Percentiles rank a stretch among this genome's conserved stretches.
phyloP scores from a whole-genome alignment of 2,113 vertebrate genomes.

The Daphoenositta chrysoptera region DNA sequence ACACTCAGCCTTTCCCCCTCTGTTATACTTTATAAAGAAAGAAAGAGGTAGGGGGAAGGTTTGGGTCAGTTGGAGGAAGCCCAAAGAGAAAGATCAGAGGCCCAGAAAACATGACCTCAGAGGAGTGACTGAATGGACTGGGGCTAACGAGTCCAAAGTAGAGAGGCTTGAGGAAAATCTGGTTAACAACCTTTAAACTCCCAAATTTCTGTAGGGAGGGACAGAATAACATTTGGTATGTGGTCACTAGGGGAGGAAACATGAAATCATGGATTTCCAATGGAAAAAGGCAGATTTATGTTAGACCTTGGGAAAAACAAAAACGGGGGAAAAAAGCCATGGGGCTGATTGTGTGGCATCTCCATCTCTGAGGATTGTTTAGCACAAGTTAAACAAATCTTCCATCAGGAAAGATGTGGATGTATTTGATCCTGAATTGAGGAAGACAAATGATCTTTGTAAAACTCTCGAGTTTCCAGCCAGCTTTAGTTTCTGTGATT shows the following conservation, averaged over 20 bases:
- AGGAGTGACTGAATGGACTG: neutral
- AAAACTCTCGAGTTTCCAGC: neutral
- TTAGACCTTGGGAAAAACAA: neutral
- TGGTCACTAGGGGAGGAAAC: neutral
- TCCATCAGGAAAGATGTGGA: neutral
- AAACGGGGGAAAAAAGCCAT: accelerated
- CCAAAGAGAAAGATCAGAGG: neutral
- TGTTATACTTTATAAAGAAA: neutral
- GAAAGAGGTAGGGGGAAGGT: neutral
- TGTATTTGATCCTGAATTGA: neutral
- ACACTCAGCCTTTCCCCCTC: neutral
- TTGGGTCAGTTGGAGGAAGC: neutral
- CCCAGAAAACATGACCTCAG: neutral
- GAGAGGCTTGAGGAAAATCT: neutral
- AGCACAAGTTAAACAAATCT: neutral
- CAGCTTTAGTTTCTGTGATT: neutral
- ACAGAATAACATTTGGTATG: neutral
- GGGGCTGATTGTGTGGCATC: neutral
- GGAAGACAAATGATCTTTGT: neutral
- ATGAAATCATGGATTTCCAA: neutral
- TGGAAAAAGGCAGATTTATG: neutral
- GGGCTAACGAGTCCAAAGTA: neutral
- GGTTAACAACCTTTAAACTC: neutral
- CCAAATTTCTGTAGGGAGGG: neutral
- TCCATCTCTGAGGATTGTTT: neutral